Evolutionary conservation across 2,797 vertebrate species (phyloP).

Genomic region (Etheostoma nigrum): DNA sequence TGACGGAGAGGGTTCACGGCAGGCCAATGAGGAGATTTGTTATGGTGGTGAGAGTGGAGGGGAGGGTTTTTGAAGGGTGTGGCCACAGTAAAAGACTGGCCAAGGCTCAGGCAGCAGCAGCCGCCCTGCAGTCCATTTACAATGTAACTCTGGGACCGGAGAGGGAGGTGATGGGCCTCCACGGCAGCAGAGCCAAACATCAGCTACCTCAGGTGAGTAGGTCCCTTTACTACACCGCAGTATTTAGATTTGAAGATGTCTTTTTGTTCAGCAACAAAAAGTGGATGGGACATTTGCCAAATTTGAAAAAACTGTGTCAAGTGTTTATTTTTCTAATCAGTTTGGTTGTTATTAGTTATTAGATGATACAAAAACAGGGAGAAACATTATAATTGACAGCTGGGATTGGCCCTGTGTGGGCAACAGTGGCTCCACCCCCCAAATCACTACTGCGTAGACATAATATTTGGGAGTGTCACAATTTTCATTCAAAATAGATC

Average conservation of each 20-base stretch:
- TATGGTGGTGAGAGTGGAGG: slow-evolving; percentile 92
- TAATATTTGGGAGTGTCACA: no score
- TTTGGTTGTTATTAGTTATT: no score
- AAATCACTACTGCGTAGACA: no score
- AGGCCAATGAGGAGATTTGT: slow-evolving; percentile 89
- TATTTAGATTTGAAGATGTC: not conserved
- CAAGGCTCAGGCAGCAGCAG: slow-evolving; percentile 91
- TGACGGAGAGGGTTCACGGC: slow-evolving; percentile 87
- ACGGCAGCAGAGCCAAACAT: slow-evolving; percentile 86
- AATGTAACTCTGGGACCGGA: slow-evolving; percentile 86
- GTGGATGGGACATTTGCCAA: no score
- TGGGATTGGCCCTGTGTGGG: no score
- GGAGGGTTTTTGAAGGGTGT: slow-evolving; percentile 93
- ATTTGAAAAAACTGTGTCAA: no score
- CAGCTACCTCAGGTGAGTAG: slow-evolving; percentile 95
- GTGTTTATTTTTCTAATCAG: no score
- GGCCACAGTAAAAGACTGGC: slow-evolving; percentile 94
- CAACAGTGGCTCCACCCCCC: no score
- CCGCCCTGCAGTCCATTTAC: slow-evolving; percentile 90
- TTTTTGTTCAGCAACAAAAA: no score
- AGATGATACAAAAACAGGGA: no score
- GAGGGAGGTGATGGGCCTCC: slow-evolving; percentile 70
- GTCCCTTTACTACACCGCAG: not conserved
- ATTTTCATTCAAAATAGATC: no score
- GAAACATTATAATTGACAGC: no score